These are phyloP conservation scores for Didymodactylos carnosus DNA, from an alignment of 2,888 invertebrate species.

Conservation along the genomic window DNA sequence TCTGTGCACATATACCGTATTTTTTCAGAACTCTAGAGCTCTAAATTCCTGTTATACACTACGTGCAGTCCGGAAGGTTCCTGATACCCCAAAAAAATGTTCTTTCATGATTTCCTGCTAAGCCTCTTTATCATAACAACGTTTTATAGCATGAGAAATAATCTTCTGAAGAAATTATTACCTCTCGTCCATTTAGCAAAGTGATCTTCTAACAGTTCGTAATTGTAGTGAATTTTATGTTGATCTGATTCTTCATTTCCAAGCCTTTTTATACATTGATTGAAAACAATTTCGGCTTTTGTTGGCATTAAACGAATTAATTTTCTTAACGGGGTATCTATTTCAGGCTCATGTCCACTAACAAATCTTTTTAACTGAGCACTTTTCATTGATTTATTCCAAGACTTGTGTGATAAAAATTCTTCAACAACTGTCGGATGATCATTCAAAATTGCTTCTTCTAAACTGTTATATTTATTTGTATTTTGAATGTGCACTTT, in stretches of 20 bases:
- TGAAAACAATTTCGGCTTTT: background rate
- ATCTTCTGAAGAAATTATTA: too few species aligned
- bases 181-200: background rate
- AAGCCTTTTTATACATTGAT: background rate
- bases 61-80: too few species aligned
- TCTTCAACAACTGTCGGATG: background rate
- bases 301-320: background rate
- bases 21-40: too few species aligned
- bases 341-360: background rate
- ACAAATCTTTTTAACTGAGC: background rate
- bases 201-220: background rate
- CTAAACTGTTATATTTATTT: background rate
- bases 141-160: too few species aligned
- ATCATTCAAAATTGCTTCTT: background rate
- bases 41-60: too few species aligned
- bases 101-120: too few species aligned
- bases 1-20: too few species aligned
- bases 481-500: background rate
- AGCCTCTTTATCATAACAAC: too few species aligned
- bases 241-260: background rate
- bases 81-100: too few species aligned
- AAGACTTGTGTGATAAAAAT: background rate
- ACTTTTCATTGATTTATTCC: background rate
- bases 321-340: background rate
- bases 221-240: background rate